Evolutionary conservation across 92 coral and sea anemone genomes (phyloP).

Genomic region (Parazoanthus swiftii): DNA sequence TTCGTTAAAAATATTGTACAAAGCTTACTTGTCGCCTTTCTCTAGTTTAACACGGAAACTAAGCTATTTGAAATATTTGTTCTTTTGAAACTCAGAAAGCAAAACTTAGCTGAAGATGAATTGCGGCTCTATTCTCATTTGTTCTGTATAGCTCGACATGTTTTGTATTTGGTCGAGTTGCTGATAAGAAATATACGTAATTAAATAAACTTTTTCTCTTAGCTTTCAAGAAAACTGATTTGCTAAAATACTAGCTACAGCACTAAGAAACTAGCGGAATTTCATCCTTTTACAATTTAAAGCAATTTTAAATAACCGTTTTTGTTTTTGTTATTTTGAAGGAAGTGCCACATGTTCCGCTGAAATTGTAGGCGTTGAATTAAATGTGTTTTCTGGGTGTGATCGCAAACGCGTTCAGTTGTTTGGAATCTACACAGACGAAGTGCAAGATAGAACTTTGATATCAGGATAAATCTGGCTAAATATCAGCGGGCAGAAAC

Average conservation of each 20-base stretch:
- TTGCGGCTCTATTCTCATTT: conserved; percentile 8
- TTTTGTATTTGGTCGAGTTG: conserved; percentile 17
- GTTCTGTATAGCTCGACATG: conserved; percentile 5
- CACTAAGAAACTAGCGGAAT: not conserved
- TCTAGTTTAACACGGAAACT: not conserved
- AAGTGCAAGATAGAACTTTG: conserved; percentile 37
- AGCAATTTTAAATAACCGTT: not conserved
- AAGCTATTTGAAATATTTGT: not conserved
- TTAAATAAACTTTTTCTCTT: conserved; percentile 32
- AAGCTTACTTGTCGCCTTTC: not conserved
- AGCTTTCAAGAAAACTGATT: conserved; percentile 1
- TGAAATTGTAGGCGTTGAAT: not conserved
- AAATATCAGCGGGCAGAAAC: conserved; percentile 31
- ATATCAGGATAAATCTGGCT: conserved; percentile 5
- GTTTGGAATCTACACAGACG: conserved; percentile 18
- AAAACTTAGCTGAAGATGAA: not conserved
- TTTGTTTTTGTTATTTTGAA: not conserved
- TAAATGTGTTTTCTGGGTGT: not conserved
- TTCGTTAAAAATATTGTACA: not conserved
- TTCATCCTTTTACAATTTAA: not conserved
- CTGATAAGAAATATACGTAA: conserved; percentile 37
- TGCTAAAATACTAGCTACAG: not conserved
- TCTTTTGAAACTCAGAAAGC: not conserved
- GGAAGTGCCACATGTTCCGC: not conserved
- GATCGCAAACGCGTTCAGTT: conserved; percentile 14